These are phyloP conservation scores for Chroicocephalus ridibundus DNA, from an alignment of 2,113 vertebrate genomes.

Conservation along the genomic window DNA sequence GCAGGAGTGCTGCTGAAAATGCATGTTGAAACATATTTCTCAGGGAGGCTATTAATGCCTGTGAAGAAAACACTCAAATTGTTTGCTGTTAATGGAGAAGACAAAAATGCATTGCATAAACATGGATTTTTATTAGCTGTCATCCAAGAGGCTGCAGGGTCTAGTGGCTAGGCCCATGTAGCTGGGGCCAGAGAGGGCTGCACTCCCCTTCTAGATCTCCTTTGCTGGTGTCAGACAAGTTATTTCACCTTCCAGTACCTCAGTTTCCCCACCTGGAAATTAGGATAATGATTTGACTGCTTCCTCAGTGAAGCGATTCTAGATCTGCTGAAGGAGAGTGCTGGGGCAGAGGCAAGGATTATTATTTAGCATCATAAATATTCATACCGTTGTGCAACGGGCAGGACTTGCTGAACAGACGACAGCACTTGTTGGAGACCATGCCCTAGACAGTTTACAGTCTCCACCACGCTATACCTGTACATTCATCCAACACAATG, in stretches of 20 bases:
- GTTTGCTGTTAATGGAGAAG: constrained; percentile 44
- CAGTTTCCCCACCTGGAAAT: constrained; percentile 4
- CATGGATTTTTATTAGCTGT: neutral
- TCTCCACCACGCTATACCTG: neutral
- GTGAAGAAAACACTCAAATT: constrained; percentile 53
- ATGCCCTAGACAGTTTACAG: neutral
- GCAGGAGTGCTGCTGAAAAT: neutral
- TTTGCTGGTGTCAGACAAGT: neutral
- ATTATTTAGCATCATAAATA: neutral
- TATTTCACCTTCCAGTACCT: neutral
- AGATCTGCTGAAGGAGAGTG: neutral
- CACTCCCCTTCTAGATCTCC: neutral
- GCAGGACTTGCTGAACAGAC: neutral
- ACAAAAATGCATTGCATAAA: constrained; percentile 11
- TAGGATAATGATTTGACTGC: neutral
- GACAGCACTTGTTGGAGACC: neutral
- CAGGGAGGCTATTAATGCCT: constrained; percentile 27
- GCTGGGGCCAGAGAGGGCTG: neutral
- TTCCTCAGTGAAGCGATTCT: constrained; percentile 2
- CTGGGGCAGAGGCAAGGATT: neutral
- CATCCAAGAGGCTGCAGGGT: neutral
- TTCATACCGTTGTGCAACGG: neutral
- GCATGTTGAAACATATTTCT: constrained; percentile 62
- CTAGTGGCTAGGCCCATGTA: neutral
- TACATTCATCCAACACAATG: neutral